Conservation (phyloP, 2,888 invertebrate genomes). For the Tetramorium bicarinatum region DNA sequence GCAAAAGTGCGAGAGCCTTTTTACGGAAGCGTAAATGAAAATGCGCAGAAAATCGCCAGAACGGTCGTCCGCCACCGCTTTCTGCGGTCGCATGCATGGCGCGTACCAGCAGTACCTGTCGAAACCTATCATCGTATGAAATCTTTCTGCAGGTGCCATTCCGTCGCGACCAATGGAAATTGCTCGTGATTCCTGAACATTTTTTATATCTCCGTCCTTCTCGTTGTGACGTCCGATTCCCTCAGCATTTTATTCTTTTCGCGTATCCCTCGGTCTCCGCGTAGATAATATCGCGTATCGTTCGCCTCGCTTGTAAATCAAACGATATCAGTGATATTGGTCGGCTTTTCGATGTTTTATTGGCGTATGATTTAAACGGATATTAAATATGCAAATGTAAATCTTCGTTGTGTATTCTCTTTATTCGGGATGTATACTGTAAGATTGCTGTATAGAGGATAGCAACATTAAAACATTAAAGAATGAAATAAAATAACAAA, state of each 20-base stretch:
- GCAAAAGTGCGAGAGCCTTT: constrained; percentile 37
- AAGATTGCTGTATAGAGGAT: not conserved
- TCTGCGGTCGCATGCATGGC: constrained; percentile 61
- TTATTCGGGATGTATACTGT: not conserved
- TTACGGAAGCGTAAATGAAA: constrained; percentile 59
- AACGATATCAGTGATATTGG: constrained; percentile 33
- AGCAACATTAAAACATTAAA: not conserved
- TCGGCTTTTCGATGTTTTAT: constrained; percentile 49
- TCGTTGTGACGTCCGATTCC: constrained; percentile 4
- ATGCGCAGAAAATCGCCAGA: constrained; percentile 67
- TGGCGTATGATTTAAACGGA: constrained; percentile 12
- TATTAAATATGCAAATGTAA: constrained; percentile 22
- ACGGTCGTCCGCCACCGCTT: constrained; percentile 4
- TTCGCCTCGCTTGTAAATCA: constrained; percentile 45
- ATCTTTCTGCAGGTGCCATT: constrained; percentile 68
- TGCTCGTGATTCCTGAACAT: constrained; percentile 79
- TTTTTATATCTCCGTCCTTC: constrained; percentile 62
- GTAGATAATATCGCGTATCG: constrained; percentile 46
- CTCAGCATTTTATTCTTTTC: constrained; percentile 40
- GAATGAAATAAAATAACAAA: not conserved
- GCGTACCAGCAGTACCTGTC: constrained; percentile 66
- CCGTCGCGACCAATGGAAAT: constrained; percentile 80
- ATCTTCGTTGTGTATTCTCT: not conserved
- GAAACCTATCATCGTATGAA: constrained; percentile 72
- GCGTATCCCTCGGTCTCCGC: constrained; percentile 26